Evolutionary conservation across 2,888 invertebrate species (phyloP).

Genomic region (Drymonia ruficornis): DNA sequence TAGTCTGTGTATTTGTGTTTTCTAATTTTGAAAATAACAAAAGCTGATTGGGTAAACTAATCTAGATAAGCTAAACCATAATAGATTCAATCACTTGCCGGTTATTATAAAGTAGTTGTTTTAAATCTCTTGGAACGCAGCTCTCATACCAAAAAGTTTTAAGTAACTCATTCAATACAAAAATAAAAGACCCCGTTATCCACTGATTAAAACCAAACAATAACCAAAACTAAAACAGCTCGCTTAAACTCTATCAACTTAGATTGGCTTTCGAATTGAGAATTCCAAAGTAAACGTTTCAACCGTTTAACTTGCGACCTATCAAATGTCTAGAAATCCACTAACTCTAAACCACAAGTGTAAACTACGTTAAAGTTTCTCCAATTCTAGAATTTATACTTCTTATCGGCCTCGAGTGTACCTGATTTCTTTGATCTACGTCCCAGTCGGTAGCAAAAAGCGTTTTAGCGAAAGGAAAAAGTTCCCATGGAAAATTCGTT

Average conservation of each 20-base stretch:
- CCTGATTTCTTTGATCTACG: conserved; percentile 54
- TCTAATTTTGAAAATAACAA: too few species aligned
- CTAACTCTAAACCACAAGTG: conserved; percentile 4
- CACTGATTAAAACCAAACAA: conserved; percentile 1
- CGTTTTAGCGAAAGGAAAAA: conserved; percentile 51
- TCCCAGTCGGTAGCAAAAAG: conserved; percentile 54
- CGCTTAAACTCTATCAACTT: conserved; percentile 8
- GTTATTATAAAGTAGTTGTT: too few species aligned
- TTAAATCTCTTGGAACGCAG: too few species aligned
- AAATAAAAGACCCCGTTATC: background rate
- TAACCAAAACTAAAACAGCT: conserved; percentile 1
- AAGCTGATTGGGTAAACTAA: too few species aligned
- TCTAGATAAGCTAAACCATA: too few species aligned
- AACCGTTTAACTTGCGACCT: conserved; percentile 7
- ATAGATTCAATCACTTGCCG: too few species aligned
- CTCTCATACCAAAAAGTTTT: background rate
- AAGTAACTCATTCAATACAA: background rate
- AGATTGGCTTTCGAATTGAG: conserved; percentile 4
- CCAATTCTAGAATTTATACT: conserved; percentile 35
- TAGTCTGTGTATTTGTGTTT: too few species aligned
- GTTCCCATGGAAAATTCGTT: conserved; percentile 54
- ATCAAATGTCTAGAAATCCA: conserved; percentile 4
- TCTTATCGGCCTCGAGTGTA: conserved; percentile 50
- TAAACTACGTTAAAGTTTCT: conserved; percentile 29
- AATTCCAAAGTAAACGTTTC: conserved; percentile 7